Percentiles rank a stretch among this genome's conserved stretches.
Conservation (phyloP, 2,888 invertebrate genomes). For the Dascillus cervinus region DNA sequence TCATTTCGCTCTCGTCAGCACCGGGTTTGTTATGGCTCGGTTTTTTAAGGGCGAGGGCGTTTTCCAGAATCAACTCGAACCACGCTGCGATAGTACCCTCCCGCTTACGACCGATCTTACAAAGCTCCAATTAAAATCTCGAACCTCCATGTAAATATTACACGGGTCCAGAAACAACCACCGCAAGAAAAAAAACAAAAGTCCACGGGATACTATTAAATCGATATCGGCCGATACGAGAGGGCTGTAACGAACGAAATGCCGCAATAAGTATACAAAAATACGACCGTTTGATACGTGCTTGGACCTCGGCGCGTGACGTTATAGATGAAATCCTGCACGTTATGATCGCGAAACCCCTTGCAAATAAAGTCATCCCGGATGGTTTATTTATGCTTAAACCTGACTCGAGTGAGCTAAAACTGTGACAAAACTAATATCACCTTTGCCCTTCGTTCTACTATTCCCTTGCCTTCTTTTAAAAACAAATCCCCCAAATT, state of each 20-base stretch:
- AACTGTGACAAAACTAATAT: too few species aligned
- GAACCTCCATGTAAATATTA: constrained; percentile 19
- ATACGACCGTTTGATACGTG: constrained; percentile 20
- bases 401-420: too few species aligned
- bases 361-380: constrained; percentile 20
- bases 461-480: too few species aligned
- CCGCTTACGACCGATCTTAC: constrained; percentile 4
- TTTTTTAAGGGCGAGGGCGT: constrained; percentile 8
- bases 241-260: constrained; percentile 11
- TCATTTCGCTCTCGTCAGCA: constrained; percentile 21
- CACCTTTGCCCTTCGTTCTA: too few species aligned
- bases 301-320: constrained; percentile 15
- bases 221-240: too few species aligned
- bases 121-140: constrained; percentile 18
- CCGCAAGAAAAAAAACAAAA: too few species aligned
- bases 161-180: too few species aligned
- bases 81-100: not conserved
- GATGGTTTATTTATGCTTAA: too few species aligned
- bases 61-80: constrained; percentile 4
- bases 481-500: too few species aligned
- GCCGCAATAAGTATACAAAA: constrained; percentile 22
- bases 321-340: constrained; percentile 18
- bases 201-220: constrained; percentile 5
- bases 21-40: constrained; percentile 8
- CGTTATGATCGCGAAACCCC: constrained; percentile 18